Evolutionary conservation across 2,797 vertebrate genomes (phyloP).

Genomic region (Scolopax bukidnonensis): DNA sequence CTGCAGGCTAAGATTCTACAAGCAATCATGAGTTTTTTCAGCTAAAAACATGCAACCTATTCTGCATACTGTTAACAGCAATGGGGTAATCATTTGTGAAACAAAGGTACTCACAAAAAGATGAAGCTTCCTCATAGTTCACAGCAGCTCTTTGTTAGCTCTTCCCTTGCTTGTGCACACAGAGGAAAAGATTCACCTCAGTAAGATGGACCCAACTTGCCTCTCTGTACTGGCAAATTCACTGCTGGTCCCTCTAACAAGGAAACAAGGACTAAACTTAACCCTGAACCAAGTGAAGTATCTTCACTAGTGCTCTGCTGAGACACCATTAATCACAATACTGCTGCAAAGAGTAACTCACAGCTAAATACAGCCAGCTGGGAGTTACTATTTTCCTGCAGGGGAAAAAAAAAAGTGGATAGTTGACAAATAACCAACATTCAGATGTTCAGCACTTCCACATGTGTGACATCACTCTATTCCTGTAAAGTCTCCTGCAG

Average conservation of each 20-base stretch:
- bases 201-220: background rate
- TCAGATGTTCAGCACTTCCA: background rate
- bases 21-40: background rate
- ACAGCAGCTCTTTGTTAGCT: background rate
- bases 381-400: background rate
- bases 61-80: background rate
- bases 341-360: background rate
- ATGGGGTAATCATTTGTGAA: background rate
- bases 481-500: background rate
- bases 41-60: background rate
- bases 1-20: background rate
- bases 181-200: background rate
- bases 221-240: background rate
- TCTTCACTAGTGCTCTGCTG: background rate
- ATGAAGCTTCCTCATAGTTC: background rate
- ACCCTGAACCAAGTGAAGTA: background rate
- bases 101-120: background rate
- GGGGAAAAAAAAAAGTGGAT: background rate
- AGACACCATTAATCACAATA: fast-evolving
- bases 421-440: background rate
- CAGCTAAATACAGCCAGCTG: background rate
- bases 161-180: background rate
- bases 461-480: fast-evolving
- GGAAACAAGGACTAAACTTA: background rate
- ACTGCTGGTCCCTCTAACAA: background rate